These are phyloP conservation scores for Pachliopta kotzebuea DNA, from an alignment of 2,888 invertebrate genomes.

Conservation along the genomic window DNA sequence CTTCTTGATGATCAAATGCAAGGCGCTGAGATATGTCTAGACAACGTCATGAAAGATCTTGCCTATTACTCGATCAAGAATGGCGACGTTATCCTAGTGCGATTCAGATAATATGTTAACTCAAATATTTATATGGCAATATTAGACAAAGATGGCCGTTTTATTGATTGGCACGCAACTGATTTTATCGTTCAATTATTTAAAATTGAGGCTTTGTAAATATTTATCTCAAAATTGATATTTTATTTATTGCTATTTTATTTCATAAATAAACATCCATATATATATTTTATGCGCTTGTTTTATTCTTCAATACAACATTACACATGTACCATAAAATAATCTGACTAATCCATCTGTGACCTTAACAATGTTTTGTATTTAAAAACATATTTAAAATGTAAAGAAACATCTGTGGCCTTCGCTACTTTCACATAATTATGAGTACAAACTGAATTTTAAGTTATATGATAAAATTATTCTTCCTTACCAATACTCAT, in stretches of 20 bases:
- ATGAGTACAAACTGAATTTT: not conserved
- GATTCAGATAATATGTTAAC: constrained; percentile 71
- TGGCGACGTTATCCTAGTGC: constrained; percentile 89
- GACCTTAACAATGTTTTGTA: constrained; percentile 16
- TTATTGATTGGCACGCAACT: constrained; percentile 43
- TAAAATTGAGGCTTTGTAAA: constrained; percentile 62
- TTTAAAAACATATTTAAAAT: not conserved
- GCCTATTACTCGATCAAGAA: constrained; percentile 91
- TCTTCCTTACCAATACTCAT: no score
- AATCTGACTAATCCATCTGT: constrained; percentile 4
- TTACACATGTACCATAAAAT: not conserved
- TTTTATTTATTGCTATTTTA: constrained; percentile 65
- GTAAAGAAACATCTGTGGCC: constrained; percentile 49
- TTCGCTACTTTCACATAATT: constrained; percentile 35
- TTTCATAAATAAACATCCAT: constrained; percentile 60
- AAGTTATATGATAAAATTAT: not conserved
- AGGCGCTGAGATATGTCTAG: constrained; percentile 86
- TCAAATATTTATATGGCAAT: constrained; percentile 40
- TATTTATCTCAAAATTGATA: constrained; percentile 62
- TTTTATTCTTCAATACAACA: constrained; percentile 41
- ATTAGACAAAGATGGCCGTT: constrained; percentile 32
- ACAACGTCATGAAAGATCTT: constrained; percentile 91
- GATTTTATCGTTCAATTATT: constrained; percentile 37
- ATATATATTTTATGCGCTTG: constrained; percentile 59
- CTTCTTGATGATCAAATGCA: constrained; percentile 80